Evolutionary conservation across 2,797 vertebrate species (phyloP).

Genomic region (Vespertilio murinus): DNA sequence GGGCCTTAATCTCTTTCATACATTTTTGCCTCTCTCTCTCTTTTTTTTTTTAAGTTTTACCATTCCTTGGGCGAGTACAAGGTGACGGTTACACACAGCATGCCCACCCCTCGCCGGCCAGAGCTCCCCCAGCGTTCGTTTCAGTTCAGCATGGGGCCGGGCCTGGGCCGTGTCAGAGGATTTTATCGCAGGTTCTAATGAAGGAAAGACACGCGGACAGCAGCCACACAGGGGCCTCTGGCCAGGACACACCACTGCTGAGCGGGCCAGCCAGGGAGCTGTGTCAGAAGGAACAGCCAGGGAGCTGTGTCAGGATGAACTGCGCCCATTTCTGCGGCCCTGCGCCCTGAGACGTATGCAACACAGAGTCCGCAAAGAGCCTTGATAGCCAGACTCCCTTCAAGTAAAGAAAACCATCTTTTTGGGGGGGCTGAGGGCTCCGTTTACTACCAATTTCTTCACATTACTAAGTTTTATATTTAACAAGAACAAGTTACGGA

Average conservation of each 20-base stretch:
- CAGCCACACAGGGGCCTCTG: not conserved
- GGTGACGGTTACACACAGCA: not conserved
- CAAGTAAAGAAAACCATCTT: not conserved
- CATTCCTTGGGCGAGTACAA: conserved; percentile 25
- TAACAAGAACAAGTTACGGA: not conserved
- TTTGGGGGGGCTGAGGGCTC: not conserved
- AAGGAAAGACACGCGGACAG: not conserved
- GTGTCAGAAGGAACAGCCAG: not conserved
- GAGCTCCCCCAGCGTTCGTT: not conserved
- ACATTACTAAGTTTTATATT: not conserved
- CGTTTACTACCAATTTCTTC: not conserved
- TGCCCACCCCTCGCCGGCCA: not conserved
- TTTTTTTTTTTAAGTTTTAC: conserved; percentile 45
- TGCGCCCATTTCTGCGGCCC: not conserved
- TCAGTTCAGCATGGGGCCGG: not conserved
- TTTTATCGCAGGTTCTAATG: not conserved
- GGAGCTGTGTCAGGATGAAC: not conserved
- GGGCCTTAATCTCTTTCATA: conserved; percentile 78
- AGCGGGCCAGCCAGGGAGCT: not conserved
- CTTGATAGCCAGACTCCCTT: not conserved
- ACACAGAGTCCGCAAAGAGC: not conserved
- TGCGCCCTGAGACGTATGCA: not conserved
- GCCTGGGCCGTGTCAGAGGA: not conserved
- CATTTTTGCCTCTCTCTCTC: conserved; percentile 27
- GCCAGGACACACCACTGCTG: not conserved